Base-by-base conservation (phyloP, 1,140 invertebrate species). In the Drosophila malerkotliana region DNA sequence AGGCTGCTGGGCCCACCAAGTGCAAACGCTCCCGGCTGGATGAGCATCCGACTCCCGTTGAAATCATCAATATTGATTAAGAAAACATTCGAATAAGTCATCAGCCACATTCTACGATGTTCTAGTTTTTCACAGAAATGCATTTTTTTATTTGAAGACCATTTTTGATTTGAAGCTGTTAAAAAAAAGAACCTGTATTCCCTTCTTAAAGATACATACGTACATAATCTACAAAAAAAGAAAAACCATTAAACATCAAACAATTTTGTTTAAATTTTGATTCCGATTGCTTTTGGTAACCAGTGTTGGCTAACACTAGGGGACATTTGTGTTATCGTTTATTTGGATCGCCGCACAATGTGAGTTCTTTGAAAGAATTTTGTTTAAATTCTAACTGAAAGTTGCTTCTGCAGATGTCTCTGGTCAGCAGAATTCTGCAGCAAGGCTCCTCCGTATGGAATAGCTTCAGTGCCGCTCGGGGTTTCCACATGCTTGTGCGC, bases 1-100 rank as follows among this genome's bases (percentile, higher is more conserved):
- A 91, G 55, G 84, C 74, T 10, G 68, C 90, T 54, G 91, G 85
- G 9, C 92, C 92, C n/a, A 91, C 92, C 1, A 92, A 92, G 8
- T 59, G 76, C 15, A 93, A 93, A 61, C 88, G 88, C 15, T 60
- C 91, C 4, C 81, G 74, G 24, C 39, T 67, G 8, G 71, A 69
- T 4, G 52, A 66, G 0, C 21, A n/a, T 0, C 7, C 55, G 12
- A 28, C 54, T 6, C n/a, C 44, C 4, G 15, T 64, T 3, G 81
- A 80, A 56, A 73, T 88, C 39, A 88, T 91, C 12, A 82, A 61
- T 55, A 90, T 91, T 45, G 82, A 91, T 68, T 91, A 75, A 79
- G 1, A 32, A 47, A 47, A 12, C 18, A 41, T 12, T 51, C 24
- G 8, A 48, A 51, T 14, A 32, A 34, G 18, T 39, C 37, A 6